Conservation (phyloP, 2,797 vertebrate genomes). For the Oreochromis grahami region DNA sequence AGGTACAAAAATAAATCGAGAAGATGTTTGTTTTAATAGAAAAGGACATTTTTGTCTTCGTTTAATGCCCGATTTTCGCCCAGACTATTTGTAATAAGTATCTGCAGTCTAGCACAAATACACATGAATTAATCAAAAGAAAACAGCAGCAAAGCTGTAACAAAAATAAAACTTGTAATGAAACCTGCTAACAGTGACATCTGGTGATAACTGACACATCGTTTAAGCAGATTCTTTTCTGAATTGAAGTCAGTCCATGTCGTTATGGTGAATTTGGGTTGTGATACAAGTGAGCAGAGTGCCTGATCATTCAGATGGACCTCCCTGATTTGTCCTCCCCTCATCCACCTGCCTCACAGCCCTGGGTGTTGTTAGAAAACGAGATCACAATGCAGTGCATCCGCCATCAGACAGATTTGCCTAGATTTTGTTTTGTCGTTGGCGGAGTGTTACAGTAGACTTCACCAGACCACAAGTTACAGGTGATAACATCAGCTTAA, state of each 20-base stretch:
- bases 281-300: background rate
- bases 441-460: background rate
- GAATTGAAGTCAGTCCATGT: rapidly evolving
- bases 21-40: background rate
- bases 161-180: background rate
- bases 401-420: background rate
- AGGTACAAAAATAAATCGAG: background rate
- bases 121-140: background rate
- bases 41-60: rapidly evolving
- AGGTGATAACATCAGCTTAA: rapidly evolving
- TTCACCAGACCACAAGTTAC: background rate
- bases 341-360: background rate
- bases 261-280: background rate
- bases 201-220: background rate
- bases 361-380: background rate
- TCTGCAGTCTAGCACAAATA: background rate
- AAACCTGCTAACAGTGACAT: background rate
- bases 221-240: rapidly evolving
- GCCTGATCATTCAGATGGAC: background rate
- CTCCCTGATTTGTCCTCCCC: background rate
- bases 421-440: rapidly evolving
- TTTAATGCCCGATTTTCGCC: rapidly evolving
- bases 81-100: background rate
- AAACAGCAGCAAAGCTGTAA: background rate
- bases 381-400: background rate